Evolutionary conservation across 1,140 invertebrate genomes (phyloP).

Genomic region (Lanistes nyassanus): DNA sequence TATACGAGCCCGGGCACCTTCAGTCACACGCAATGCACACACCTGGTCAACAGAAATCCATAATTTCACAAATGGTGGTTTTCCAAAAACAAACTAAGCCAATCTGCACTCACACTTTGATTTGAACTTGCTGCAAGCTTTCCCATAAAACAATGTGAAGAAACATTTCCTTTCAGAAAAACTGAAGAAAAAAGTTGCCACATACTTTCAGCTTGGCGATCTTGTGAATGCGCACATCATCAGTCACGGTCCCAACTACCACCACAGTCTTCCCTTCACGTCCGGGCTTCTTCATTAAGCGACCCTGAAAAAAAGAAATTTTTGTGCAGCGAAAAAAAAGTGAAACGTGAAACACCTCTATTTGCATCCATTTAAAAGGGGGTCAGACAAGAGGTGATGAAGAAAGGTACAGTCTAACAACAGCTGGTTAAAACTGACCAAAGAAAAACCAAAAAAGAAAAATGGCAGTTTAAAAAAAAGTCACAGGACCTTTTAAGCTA

Average conservation of each 20-base stretch:
- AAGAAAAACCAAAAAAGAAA: no score
- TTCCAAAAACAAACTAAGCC: neutral
- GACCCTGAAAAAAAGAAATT: constrained; percentile 33
- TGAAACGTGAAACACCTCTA: no score
- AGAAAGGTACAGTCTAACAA: no score
- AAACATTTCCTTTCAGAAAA: constrained; percentile 8
- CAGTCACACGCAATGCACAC: constrained; percentile 92
- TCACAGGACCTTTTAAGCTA: no score
- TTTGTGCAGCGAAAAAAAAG: no score
- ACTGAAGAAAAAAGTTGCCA: neutral
- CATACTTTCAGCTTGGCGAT: constrained; percentile 89
- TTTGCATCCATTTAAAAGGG: no score
- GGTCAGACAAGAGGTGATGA: no score
- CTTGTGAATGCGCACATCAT: constrained; percentile 91
- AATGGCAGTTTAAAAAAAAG: no score
- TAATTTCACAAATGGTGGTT: neutral
- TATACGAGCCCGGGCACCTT: constrained; percentile 93
- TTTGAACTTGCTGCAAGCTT: neutral
- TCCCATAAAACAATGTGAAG: neutral
- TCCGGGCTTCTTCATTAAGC: constrained; percentile 73
- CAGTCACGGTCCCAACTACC: constrained; percentile 94
- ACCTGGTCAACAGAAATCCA: constrained; percentile 71
- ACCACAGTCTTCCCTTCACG: constrained; percentile 91
- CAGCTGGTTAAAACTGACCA: no score
- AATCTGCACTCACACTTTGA: neutral